A percentile compares a stretch with the other conserved stretches of the same genome.
Conservation (phyloP, 2,888 invertebrate genomes). For the Perizoma flavofasciatum region DNA sequence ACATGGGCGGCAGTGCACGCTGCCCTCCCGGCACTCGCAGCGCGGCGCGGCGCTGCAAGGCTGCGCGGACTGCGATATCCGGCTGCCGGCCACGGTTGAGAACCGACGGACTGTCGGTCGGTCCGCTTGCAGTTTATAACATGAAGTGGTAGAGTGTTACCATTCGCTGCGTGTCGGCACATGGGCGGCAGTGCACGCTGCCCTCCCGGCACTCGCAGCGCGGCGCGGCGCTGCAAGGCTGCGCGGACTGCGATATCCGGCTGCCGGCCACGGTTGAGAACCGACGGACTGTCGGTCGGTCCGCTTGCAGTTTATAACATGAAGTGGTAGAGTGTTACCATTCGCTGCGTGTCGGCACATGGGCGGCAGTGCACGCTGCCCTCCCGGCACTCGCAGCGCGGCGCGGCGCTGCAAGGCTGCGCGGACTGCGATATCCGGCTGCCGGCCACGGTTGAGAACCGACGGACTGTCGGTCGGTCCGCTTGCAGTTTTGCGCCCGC, state of each 20-base stretch:
- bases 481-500: constrained; percentile 68
- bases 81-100: constrained; percentile 65
- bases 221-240: constrained; percentile 48
- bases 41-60: constrained; percentile 52
- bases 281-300: constrained; percentile 69
- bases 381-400: constrained; percentile 75
- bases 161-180: constrained; percentile 53
- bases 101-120: constrained; percentile 70
- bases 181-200: constrained; percentile 64
- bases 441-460: constrained; percentile 68
- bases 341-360: constrained; percentile 54
- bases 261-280: constrained; percentile 68
- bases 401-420: constrained; percentile 45
- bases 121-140: constrained; percentile 42
- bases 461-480: constrained; percentile 69
- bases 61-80: constrained; percentile 48
- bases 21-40: constrained; percentile 73
- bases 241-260: constrained; percentile 49
- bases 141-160: constrained; percentile 41
- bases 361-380: constrained; percentile 64
- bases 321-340: constrained; percentile 46
- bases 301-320: too few species aligned
- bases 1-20: constrained; percentile 67
- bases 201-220: constrained; percentile 75
- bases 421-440: constrained; percentile 54